Evolutionary conservation across 1,140 invertebrate species (phyloP), one percentile per base, ranked within the genome.

Genomic region (Cherax quadricarinatus): DNA sequence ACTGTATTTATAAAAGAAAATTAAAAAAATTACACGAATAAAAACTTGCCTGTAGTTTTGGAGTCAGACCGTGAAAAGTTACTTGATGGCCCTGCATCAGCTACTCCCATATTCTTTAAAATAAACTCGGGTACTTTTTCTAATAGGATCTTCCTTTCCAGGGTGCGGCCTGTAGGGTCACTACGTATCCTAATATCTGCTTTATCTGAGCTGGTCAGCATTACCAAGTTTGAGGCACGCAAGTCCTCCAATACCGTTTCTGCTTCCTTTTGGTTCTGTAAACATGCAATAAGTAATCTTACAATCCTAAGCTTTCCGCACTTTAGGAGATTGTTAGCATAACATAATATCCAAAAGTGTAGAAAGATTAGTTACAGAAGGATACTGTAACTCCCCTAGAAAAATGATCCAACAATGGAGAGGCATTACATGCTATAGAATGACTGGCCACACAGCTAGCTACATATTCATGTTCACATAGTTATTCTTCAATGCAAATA

Each of bases 101-200:
- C 51, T 30, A 41, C 66, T 41, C 88, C 82, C 4, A 90, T 41
- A 78, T 84, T 84, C 51, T 90, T 90, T 14, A 84, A 75, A 51
- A 90, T 57, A 79, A 84, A 90, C 53, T 90, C 88, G 9, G 75
- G 60, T 18, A 90, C 88, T 84, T 57, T 90, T 30, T 90, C 82
- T 12, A 90, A 48, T 16, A 49, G 49, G 2, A 90, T 73, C 21
- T 90, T 90, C 66, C 88, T 83, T 16, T 90, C 88, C 16, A 84
- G 79, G 9, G 57, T 85, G 49, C 88, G 88, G 30, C 81, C 41
- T 1, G 80, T 60, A 10, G 88, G 82, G 53, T 90, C 82, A 60
- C 48, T 57, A 49, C 57, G 79, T 41, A 90, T 85, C 51, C 88
- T 90, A n/a, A 84, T 79, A 85, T 83, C 81, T 4, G 88, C 80